These are phyloP conservation scores for Agrotis clavis DNA, from an alignment of 2,888 invertebrate genomes.

Conservation along the genomic window DNA sequence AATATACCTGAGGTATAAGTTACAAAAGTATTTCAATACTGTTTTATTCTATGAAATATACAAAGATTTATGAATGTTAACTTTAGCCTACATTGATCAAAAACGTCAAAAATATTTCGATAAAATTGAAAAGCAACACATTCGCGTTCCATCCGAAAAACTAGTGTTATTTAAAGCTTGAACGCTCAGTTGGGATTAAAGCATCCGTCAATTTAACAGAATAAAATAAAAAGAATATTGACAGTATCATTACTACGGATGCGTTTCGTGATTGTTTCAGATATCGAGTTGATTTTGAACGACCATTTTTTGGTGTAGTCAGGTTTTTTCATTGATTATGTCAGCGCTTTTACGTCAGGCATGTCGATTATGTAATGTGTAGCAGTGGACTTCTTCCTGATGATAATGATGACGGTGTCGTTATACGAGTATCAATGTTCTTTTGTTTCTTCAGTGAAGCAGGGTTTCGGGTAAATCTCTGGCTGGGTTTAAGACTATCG, in stretches of 20 bases:
- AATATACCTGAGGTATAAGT: too few species aligned
- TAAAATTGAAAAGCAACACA: constrained; percentile 21
- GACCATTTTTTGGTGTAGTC: background rate
- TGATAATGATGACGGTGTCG: too few species aligned
- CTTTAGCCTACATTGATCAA: background rate
- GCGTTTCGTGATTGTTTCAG: constrained; percentile 21
- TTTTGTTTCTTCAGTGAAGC: background rate
- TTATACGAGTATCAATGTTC: background rate
- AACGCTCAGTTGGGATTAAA: constrained; percentile 45
- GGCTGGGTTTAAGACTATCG: too few species aligned
- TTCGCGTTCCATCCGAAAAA: constrained; percentile 19
- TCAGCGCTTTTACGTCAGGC: background rate
- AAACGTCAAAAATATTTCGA: background rate
- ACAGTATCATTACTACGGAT: constrained; percentile 20
- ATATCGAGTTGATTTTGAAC: constrained; percentile 1
- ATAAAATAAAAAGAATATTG: constrained; percentile 42
- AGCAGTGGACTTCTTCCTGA: too few species aligned
- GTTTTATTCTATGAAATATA: background rate
- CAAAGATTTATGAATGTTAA: background rate
- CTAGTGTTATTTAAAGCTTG: constrained; percentile 55
- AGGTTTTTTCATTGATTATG: background rate
- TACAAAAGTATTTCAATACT: too few species aligned
- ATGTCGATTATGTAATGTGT: too few species aligned
- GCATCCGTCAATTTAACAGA: constrained; percentile 44
- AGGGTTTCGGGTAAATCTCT: too few species aligned